Conservation (phyloP, 2,888 invertebrate species). For the Pseudanteris insignis region DNA sequence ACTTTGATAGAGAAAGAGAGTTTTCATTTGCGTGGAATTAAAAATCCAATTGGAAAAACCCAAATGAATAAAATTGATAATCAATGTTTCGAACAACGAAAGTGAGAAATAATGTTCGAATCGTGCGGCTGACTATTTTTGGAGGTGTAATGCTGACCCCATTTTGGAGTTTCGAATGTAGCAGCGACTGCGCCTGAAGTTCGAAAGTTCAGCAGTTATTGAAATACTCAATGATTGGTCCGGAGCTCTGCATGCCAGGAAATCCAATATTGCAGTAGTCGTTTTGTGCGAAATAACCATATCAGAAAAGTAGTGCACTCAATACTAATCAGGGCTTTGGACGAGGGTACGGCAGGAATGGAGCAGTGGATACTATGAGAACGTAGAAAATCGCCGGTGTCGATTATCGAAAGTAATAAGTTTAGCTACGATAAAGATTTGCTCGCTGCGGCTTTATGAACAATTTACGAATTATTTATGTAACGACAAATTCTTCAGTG, state of each 20-base stretch:
- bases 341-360: neutral
- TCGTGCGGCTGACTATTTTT: slow-evolving; percentile 18
- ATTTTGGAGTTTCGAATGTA: slow-evolving; percentile 21
- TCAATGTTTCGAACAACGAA: too few species aligned
- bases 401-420: slow-evolving; percentile 15
- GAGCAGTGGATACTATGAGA: slow-evolving; percentile 28
- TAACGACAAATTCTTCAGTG: neutral
- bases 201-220: slow-evolving; percentile 41
- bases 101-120: too few species aligned
- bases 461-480: slow-evolving; percentile 15
- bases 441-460: neutral
- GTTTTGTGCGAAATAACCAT: slow-evolving; percentile 40
- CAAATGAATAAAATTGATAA: too few species aligned
- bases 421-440: slow-evolving; percentile 10
- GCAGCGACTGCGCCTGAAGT: slow-evolving; percentile 17
- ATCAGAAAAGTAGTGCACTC: slow-evolving; percentile 40
- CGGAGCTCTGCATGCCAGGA: slow-evolving; percentile 25
- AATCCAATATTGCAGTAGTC: slow-evolving; percentile 39
- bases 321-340: slow-evolving; percentile 35
- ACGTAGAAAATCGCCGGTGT: slow-evolving; percentile 18
- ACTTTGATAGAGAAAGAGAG: too few species aligned
- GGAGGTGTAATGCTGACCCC: slow-evolving; percentile 16
- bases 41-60: too few species aligned
- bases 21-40: too few species aligned
- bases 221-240: slow-evolving; percentile 39